Evolutionary conservation across 2,888 invertebrate species (phyloP), one percentile per base, ranked within the genome.

Genomic region (Pomacea canaliculata): DNA sequence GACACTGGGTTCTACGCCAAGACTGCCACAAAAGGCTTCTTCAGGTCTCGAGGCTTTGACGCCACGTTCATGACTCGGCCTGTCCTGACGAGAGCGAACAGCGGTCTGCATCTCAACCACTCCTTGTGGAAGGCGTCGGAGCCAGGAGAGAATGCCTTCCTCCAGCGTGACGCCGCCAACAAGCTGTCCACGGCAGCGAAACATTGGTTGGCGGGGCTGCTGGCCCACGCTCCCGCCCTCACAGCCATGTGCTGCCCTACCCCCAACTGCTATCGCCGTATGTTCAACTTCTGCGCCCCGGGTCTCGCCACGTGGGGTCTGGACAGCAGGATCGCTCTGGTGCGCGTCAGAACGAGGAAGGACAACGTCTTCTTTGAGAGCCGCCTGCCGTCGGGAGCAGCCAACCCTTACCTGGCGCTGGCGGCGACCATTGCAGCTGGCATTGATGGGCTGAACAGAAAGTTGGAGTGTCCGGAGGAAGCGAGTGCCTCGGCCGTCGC

Each of bases 341-440:
- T 79, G 10, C 71, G 81, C 0, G 72, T 77, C 13, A 78, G 74
- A 62, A 79, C 67, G 18, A 73, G 77, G 7, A 49, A 72, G 4
- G 66, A 68, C 65, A 78, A 78, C 71, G 77, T 78, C 13, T 81
- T 79, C 72, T 27, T 81, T 1, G 79, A 81, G 67, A 79, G 77
- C 74, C 75, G 81, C 49, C 73, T 81, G 18, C 78, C 79, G 19
- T 76, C 78, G 7, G 77, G 78, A 8, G 76, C 77, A n/a, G 73
- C 70, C 68, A 81, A 75, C 72, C 78, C 81, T 1, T 81, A 81
- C 77, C 71, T 81, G 1, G 79, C 73, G 56, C 49, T 81, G 27
- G 81, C 81, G 1, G 81, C 76, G 19, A 79, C 76, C 8, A 60
- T 81, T 18, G 81, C 81, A 49, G 81, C 81, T 5, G 81, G 81